Evolutionary conservation across 2,113 vertebrate species (phyloP).

Genomic region (Lucifuga dentata): DNA sequence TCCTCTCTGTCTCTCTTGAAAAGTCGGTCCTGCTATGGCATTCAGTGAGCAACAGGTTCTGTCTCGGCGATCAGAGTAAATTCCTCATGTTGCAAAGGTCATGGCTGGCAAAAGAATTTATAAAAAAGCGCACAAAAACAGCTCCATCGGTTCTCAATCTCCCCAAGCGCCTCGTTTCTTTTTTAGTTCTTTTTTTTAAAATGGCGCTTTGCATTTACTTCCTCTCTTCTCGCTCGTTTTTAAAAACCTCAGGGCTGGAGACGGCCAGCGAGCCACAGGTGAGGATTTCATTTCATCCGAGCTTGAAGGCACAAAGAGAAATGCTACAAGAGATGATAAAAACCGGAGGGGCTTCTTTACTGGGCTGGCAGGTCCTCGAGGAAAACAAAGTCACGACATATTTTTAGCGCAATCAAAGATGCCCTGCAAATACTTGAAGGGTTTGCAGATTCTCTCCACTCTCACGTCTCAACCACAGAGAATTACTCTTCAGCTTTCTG

Average conservation of each 20-base stretch:
- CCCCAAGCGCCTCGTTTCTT: constrained; percentile 25
- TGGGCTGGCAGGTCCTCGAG: neutral
- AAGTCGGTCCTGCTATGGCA: constrained; percentile 29
- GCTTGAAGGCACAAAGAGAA: constrained; percentile 48
- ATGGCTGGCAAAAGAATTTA: constrained; percentile 53
- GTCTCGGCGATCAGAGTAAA: constrained; percentile 65
- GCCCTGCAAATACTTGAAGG: neutral
- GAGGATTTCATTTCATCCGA: constrained; percentile 45
- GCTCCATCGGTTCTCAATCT: constrained; percentile 55
- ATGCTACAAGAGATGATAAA: constrained; percentile 26
- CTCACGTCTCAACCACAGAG: neutral
- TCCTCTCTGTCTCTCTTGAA: constrained; percentile 31
- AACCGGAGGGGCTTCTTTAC: constrained; percentile 16
- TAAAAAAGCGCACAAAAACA: constrained; percentile 38
- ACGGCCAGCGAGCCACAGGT: constrained; percentile 9
- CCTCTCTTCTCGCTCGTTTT: neutral
- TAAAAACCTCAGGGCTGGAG: constrained; percentile 17
- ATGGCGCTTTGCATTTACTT: neutral
- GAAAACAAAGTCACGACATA: constrained; percentile 32
- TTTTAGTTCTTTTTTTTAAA: no score
- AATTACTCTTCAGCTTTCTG: no score
- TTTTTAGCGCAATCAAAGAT: constrained; percentile 25
- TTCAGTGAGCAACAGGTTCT: constrained; percentile 52
- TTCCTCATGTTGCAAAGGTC: constrained; percentile 66
- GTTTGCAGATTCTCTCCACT: neutral